These are phyloP conservation scores for Lordiphosa stackelbergi DNA, from an alignment of 1,140 invertebrate species.

Conservation along the genomic window DNA sequence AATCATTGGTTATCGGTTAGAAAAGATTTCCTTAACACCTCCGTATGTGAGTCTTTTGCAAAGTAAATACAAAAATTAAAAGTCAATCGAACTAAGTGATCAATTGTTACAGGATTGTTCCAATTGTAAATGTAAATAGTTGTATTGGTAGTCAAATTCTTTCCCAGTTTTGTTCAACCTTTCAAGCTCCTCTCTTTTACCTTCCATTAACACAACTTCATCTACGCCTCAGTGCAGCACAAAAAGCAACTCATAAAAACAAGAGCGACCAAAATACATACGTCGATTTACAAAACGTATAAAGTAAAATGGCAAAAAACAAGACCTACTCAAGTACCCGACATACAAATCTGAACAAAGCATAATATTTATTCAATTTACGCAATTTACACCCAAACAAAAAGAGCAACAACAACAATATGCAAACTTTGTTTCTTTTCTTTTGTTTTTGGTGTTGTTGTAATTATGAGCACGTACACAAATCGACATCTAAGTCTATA, in stretches of 20 bases:
- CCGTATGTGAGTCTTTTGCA: too few species aligned
- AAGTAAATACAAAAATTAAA: too few species aligned
- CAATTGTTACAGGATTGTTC: too few species aligned
- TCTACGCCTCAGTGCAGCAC: slow-evolving; percentile 49
- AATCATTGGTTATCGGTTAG: too few species aligned
- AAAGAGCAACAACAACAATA: slow-evolving; percentile 27
- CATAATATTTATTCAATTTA: slow-evolving; percentile 73
- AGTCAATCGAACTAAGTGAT: too few species aligned
- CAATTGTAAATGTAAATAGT: too few species aligned
- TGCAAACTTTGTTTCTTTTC: slow-evolving; percentile 45
- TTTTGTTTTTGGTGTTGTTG: slow-evolving; percentile 41
- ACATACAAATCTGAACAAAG: slow-evolving; percentile 15
- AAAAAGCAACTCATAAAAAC: slow-evolving; percentile 44
- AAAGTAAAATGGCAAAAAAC: slow-evolving; percentile 32
- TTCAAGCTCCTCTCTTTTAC: slow-evolving; percentile 20
- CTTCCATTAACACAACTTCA: slow-evolving; percentile 19
- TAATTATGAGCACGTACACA: slow-evolving; percentile 55
- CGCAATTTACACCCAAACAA: slow-evolving; percentile 58
- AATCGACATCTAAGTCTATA: slow-evolving; percentile 38
- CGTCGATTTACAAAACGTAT: slow-evolving; percentile 55
- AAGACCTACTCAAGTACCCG: slow-evolving; percentile 26
- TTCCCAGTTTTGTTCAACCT: background rate
- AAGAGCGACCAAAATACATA: slow-evolving; percentile 39
- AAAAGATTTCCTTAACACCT: too few species aligned
- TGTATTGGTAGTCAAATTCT: too few species aligned